A percentile compares a stretch with the other conserved stretches of the same genome.
Conservation (phyloP, 2,888 invertebrate species). For the Pachymerium ferrugineum region DNA sequence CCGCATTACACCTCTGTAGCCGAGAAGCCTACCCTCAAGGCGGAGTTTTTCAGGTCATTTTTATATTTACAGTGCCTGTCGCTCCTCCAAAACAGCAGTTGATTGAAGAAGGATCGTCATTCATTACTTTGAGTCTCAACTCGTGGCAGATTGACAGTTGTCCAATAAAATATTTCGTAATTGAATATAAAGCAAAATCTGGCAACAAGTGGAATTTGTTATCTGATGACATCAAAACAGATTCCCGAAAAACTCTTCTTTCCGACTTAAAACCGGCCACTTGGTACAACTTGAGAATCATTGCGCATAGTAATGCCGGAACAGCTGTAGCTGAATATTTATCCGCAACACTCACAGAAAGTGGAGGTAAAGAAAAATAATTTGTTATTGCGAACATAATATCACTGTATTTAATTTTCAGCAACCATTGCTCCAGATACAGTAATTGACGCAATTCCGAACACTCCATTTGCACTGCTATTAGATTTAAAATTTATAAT, state of each 20-base stretch:
- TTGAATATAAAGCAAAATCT: conserved; percentile 24
- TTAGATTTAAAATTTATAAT: background rate
- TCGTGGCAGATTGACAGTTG: conserved; percentile 29
- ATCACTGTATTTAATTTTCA: background rate
- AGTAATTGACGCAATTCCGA: background rate
- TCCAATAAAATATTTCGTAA: conserved; percentile 28
- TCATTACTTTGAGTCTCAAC: conserved; percentile 29
- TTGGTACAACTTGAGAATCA: conserved; percentile 27
- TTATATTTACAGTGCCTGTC: background rate
- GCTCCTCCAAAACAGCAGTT: conserved; percentile 5
- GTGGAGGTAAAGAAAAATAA: conserved; percentile 29
- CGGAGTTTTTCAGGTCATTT: background rate
- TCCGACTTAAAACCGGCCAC: conserved; percentile 42
- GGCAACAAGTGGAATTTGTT: conserved; percentile 13
- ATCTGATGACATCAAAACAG: conserved; percentile 44
- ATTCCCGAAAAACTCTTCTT: conserved; percentile 42
- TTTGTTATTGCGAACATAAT: background rate
- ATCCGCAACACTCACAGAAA: conserved; percentile 9
- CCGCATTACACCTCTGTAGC: too few species aligned
- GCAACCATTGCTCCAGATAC: conserved; percentile 12
- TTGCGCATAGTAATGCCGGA: conserved; percentile 25
- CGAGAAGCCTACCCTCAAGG: too few species aligned
- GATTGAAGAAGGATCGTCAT: conserved; percentile 21
- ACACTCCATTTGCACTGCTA: background rate
- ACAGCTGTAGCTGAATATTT: background rate